These are phyloP conservation scores for Ephydatia muelleri DNA, from an alignment of 37 sponge, comb jelly and placozoan species.

Conservation along the genomic window DNA sequence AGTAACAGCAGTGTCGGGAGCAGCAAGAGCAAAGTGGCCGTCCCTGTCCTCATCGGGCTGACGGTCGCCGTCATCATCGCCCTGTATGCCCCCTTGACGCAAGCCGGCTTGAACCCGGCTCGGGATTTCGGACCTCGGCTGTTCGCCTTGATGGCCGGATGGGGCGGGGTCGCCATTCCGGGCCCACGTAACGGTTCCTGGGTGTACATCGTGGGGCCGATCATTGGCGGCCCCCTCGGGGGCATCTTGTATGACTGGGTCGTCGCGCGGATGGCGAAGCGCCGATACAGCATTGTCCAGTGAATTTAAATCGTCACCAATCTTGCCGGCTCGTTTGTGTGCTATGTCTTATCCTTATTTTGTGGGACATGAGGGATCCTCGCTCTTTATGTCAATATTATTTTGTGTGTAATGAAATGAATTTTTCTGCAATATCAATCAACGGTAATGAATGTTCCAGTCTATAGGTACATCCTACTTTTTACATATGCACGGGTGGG, in stretches of 20 bases:
- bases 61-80: constrained; percentile 41
- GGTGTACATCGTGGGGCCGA: constrained; percentile 60
- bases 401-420: too few relatives aligned
- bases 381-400: too few relatives aligned
- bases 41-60: constrained; percentile 44
- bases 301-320: too few relatives aligned
- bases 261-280: background rate
- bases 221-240: constrained; percentile 51
- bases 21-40: constrained; percentile 22
- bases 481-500: too few relatives aligned
- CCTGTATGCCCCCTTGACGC: constrained; percentile 43
- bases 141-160: constrained; percentile 58
- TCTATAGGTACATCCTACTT: too few relatives aligned
- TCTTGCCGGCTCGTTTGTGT: too few relatives aligned
- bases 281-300: too few relatives aligned
- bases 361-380: too few relatives aligned
- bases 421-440: too few relatives aligned
- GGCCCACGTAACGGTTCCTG: constrained; percentile 61
- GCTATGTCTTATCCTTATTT: too few relatives aligned
- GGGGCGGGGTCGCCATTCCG: constrained; percentile 61
- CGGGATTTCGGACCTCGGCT: constrained; percentile 78
- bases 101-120: constrained; percentile 72
- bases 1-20: constrained; percentile 36
- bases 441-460: too few relatives aligned
- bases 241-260: constrained; percentile 43